Evolutionary conservation across 2,888 invertebrate genomes (phyloP), one percentile per base, ranked within the genome.

Genomic region (Nasonovia ribisnigri): DNA sequence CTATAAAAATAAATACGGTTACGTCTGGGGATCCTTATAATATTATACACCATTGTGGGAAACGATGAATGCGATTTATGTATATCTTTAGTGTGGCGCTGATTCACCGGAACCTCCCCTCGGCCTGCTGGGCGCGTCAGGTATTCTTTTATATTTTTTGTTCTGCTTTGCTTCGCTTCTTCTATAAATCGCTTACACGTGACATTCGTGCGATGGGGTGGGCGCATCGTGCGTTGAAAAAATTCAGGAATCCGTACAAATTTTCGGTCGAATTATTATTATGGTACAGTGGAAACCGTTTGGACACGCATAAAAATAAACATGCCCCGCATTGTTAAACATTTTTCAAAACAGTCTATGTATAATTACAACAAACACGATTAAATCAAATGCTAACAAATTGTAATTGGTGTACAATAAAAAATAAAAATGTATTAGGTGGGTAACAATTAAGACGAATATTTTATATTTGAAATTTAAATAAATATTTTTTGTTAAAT

Each of bases 91-190:
- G 84, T 84, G 10, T 84, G 48, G 36, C 89, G 42, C 84, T 93
- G 93, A 93, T 93, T 93, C 84, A 90, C 93, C 90, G 93, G 89
- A 84, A 90, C 90, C 84, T 84, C 89, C 93, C 93, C 57, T 93
- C 84, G 89, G 24, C 60, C 36, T 77, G 36, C 42, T 26, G 93
- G 93, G 54, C 46, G 46, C 60, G 93, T 86, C 93, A 93, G 93
- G 93, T 93, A 90, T 93, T 57, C 89, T 93, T 29, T 84, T 11
- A 20, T n/a, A 46, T 77, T 51, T 77, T 84, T 86, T 60, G 3
- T 92, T 88, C 77, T 51, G 88, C 29, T 48, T 46, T 36, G 48
- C 8, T 42, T 84, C 36, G 43, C 43, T 43, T 60, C 8, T 26
- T 87, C 87, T 46, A 92, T 92, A 92, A 92, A 92, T 92, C 60